A percentile compares a stretch with the other conserved stretches of the same genome.
These are phyloP conservation scores for Pammene aurita DNA, from an alignment of 2,888 invertebrate genomes.

Conservation along the genomic window DNA sequence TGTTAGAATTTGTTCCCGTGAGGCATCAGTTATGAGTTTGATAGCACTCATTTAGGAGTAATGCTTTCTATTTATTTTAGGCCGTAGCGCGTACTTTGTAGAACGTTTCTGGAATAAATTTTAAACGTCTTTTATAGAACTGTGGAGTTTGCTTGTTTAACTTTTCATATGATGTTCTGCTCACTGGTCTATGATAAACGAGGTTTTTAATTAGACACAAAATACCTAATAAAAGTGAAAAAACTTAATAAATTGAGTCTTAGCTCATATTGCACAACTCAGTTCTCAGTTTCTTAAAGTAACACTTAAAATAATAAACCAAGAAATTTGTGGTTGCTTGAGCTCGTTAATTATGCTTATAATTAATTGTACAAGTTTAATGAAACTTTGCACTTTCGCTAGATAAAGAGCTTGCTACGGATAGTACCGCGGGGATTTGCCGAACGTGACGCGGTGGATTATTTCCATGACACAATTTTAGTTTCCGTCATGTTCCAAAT, in stretches of 20 bases:
- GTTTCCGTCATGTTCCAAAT: conserved; percentile 19
- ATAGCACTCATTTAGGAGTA: conserved; percentile 47
- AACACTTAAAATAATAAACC: conserved; percentile 24
- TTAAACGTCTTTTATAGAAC: conserved; percentile 15
- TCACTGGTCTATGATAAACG: not conserved
- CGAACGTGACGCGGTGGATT: conserved; percentile 46
- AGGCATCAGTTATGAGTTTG: conserved; percentile 52
- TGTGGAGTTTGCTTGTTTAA: conserved; percentile 21
- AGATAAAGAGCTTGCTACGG: conserved; percentile 45
- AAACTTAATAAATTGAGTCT: not conserved
- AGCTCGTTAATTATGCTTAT: conserved; percentile 60
- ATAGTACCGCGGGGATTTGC: conserved; percentile 48
- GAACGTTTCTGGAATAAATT: conserved; percentile 39
- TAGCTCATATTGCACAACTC: not conserved
- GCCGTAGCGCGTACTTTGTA: conserved; percentile 35
- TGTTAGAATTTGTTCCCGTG: conserved; percentile 54
- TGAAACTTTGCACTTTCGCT: conserved; percentile 59
- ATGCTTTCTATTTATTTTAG: conserved; percentile 43
- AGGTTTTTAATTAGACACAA: not conserved
- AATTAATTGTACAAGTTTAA: conserved; percentile 62
- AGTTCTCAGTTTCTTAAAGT: conserved; percentile 1
- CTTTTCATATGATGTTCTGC: conserved; percentile 7
- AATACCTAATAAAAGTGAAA: conserved; percentile 2
- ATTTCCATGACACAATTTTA: conserved; percentile 40
- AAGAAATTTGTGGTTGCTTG: conserved; percentile 43